These are phyloP conservation scores for Eledona agricola DNA, from an alignment of 2,888 invertebrate genomes.

Conservation along the genomic window DNA sequence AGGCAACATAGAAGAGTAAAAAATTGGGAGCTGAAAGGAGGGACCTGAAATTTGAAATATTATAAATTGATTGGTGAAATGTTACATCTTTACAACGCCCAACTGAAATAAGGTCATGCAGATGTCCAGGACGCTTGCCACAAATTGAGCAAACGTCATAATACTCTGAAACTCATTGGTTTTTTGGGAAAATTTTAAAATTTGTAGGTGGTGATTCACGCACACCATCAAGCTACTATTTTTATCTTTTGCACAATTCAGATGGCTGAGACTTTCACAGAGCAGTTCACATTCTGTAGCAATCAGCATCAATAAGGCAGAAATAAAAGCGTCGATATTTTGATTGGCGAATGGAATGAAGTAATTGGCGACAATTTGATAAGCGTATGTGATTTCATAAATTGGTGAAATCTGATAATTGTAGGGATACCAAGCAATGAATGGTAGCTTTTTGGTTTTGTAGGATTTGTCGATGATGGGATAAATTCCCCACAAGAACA, in stretches of 20 bases:
- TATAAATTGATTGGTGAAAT: background rate
- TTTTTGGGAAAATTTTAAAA: slow-evolving; percentile 2
- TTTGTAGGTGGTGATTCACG: slow-evolving; percentile 9
- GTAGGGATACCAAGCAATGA: slow-evolving; percentile 19
- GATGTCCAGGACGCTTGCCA: slow-evolving; percentile 3
- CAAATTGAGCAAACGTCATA: slow-evolving; percentile 3
- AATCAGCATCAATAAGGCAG: slow-evolving; percentile 9
- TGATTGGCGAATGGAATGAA: slow-evolving; percentile 16
- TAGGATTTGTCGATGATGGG: slow-evolving; percentile 7
- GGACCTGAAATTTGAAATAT: background rate
- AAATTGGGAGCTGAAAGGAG: slow-evolving; percentile 3
- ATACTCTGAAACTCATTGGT: slow-evolving; percentile 4
- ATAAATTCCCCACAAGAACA: slow-evolving; percentile 11
- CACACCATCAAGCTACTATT: background rate
- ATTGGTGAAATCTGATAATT: slow-evolving; percentile 1
- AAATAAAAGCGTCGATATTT: slow-evolving; percentile 19
- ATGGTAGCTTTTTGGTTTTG: slow-evolving; percentile 6
- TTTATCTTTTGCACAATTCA: background rate
- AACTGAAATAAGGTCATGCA: slow-evolving; percentile 7
- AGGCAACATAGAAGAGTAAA: slow-evolving; percentile 5
- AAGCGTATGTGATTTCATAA: slow-evolving; percentile 12
- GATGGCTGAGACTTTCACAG: slow-evolving; percentile 1
- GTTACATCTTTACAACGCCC: background rate
- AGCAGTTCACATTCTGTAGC: slow-evolving; percentile 10
- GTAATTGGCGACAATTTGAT: slow-evolving; percentile 15